These are phyloP conservation scores for Bombus huntii DNA, from an alignment of 1,140 invertebrate species.

Conservation along the genomic window DNA sequence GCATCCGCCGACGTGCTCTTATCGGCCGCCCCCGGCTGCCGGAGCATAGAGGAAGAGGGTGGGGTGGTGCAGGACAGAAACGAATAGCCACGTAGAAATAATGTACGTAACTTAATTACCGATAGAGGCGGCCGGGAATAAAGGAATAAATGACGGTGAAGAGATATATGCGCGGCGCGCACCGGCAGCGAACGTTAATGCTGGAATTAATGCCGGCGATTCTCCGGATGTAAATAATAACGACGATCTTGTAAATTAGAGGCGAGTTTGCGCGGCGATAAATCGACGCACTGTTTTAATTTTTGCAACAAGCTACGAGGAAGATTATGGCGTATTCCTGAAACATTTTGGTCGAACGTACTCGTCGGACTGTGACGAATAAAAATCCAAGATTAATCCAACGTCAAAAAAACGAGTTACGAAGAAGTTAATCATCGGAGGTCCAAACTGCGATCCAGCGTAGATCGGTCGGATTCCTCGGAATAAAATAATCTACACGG, in stretches of 20 bases:
- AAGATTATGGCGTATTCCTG: background rate
- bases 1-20: constrained; percentile 63
- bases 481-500: constrained; percentile 43
- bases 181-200: constrained; percentile 6
- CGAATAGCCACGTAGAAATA: constrained; percentile 45
- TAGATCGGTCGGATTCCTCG: constrained; percentile 19
- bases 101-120: constrained; percentile 72
- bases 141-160: constrained; percentile 70
- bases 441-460: background rate
- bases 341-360: background rate
- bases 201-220: constrained; percentile 8
- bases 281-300: background rate
- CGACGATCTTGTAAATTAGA: constrained; percentile 26
- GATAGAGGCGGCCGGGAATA: constrained; percentile 56
- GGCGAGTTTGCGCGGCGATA: constrained; percentile 6
- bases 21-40: constrained; percentile 55
- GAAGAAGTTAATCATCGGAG: background rate
- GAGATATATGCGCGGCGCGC: constrained; percentile 49
- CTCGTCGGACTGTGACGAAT: background rate
- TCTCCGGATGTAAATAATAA: constrained; percentile 13
- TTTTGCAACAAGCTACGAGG: background rate
- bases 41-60: constrained; percentile 11
- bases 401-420: background rate
- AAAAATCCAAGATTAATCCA: background rate
- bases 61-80: constrained; percentile 38